A percentile compares a stretch with the other conserved stretches of the same genome.
These are phyloP conservation scores for Aricia agestis DNA, from an alignment of 1,140 invertebrate genomes.

Conservation along the genomic window DNA sequence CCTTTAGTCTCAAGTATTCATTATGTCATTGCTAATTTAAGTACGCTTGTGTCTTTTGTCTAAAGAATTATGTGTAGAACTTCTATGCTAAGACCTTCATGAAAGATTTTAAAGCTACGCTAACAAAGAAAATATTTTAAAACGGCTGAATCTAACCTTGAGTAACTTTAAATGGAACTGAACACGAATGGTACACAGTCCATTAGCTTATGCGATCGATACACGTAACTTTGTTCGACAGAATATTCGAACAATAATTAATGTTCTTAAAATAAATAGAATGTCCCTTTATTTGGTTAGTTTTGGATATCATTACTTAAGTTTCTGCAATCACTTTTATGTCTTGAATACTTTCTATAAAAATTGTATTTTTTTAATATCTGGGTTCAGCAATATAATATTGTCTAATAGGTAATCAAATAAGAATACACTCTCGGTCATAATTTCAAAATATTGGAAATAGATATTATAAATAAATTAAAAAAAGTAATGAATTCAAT, in stretches of 20 bases:
- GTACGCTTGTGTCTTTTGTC: neutral
- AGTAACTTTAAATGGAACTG: neutral
- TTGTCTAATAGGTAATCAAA: no score
- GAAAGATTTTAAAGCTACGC: neutral
- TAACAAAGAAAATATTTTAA: neutral
- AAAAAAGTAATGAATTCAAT: no score
- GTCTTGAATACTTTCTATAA: no score
- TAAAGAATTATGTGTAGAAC: no score
- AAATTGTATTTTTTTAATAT: no score
- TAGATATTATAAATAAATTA: no score
- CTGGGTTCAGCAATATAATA: no score
- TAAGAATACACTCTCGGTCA: no score
- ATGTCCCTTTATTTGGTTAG: neutral
- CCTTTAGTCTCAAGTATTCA: neutral
- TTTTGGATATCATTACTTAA: neutral
- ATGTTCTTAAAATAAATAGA: no score
- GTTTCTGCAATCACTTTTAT: no score
- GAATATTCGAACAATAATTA: neutral
- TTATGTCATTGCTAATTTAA: neutral
- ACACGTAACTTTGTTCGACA: neutral
- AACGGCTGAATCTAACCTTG: neutral
- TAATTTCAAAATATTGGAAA: no score
- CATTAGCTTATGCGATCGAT: neutral
- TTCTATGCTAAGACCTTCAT: neutral
- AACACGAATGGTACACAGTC: neutral